These are phyloP conservation scores for Chaenocephalus aceratus DNA, from an alignment of 2,113 vertebrate species.

Conservation along the genomic window DNA sequence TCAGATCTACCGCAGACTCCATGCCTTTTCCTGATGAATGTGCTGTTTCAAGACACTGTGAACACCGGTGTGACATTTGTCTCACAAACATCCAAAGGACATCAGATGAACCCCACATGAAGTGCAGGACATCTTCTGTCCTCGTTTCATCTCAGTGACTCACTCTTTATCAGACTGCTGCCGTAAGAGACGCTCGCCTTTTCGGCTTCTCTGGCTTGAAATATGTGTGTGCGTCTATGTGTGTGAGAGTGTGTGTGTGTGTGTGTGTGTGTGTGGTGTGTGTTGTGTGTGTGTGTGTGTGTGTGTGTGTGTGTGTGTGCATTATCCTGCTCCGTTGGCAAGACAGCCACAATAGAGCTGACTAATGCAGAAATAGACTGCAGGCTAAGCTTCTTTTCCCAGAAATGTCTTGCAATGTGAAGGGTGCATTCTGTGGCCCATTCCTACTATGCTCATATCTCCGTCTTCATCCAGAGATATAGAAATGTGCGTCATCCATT, in stretches of 20 bases:
- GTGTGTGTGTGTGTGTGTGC: conserved; percentile 38
- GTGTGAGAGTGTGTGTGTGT: background rate
- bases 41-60: background rate
- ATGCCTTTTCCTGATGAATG: conserved; percentile 4
- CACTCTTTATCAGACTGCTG: conserved; percentile 26
- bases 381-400: conserved; percentile 73
- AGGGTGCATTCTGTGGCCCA: conserved; percentile 33
- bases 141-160: conserved; percentile 28
- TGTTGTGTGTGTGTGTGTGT: conserved; percentile 3
- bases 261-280: conserved; percentile 15
- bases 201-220: conserved; percentile 29
- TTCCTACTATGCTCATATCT: conserved; percentile 42
- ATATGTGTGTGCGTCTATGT: conserved; percentile 12
- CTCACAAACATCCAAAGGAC: background rate
- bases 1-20: background rate
- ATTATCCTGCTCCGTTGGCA: conserved; percentile 54
- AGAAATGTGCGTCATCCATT: conserved; percentile 31
- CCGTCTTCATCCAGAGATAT: background rate
- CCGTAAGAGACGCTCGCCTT: conserved; percentile 27
- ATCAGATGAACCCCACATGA: background rate
- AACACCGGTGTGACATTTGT: background rate
- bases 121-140: conserved; percentile 17
- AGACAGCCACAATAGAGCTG: conserved; percentile 69
- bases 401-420: conserved; percentile 63
- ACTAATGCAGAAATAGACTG: conserved; percentile 80